These are phyloP conservation scores for Taxidea taxus DNA, from an alignment of 2,113 vertebrate species.

Conservation along the genomic window DNA sequence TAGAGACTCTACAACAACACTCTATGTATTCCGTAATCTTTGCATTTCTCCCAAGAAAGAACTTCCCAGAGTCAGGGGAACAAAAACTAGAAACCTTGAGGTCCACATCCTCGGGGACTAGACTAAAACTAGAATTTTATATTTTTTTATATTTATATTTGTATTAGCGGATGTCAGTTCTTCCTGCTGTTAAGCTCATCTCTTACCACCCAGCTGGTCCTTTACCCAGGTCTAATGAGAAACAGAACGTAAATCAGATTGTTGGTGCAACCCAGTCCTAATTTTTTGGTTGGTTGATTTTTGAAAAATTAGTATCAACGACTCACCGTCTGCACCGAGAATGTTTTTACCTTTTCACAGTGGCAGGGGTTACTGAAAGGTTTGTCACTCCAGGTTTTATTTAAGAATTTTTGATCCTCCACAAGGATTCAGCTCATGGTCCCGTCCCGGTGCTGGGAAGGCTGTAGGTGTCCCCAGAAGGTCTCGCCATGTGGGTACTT, in stretches of 20 bases:
- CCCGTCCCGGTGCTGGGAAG: neutral
- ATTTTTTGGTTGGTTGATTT: neutral
- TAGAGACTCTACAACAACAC: neutral
- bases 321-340: slow-evolving; percentile 33
- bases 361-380: neutral
- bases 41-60: slow-evolving; percentile 39
- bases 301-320: neutral
- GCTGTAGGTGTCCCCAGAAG: neutral
- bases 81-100: neutral
- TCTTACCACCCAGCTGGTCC: neutral
- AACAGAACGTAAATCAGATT: neutral
- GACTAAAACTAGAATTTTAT: neutral
- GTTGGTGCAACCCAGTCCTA: neutral
- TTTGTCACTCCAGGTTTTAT: slow-evolving; percentile 17
- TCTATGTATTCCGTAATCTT: slow-evolving; percentile 34
- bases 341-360: slow-evolving; percentile 30
- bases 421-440: neutral
- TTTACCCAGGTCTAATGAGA: neutral
- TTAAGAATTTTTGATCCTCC: slow-evolving; percentile 14
- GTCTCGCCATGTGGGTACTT: neutral
- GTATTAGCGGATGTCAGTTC: neutral
- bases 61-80: neutral
- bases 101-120: neutral
- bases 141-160: no score
- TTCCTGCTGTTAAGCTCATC: neutral